These are phyloP conservation scores for Lepeophtheirus nordmannii DNA, from an alignment of 2,888 invertebrate genomes.

Conservation along the genomic window DNA sequence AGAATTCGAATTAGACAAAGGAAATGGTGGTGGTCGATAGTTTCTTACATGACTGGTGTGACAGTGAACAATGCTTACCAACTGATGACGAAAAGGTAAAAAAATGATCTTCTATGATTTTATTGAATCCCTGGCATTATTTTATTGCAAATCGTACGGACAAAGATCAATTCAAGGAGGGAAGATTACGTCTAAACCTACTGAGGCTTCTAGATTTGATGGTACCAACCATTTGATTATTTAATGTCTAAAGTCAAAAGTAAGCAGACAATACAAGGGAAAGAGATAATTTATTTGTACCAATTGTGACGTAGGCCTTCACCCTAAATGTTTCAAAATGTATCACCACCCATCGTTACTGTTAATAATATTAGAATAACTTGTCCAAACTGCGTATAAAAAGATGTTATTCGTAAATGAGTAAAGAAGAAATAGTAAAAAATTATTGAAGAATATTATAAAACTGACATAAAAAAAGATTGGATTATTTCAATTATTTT, in stretches of 20 bases:
- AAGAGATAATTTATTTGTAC: not conserved
- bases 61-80: not conserved
- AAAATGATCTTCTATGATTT: not conserved
- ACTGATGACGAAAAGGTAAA: not conserved
- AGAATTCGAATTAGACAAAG: not conserved
- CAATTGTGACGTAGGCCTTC: not conserved
- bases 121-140: not conserved
- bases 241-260: not conserved
- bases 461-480: not conserved
- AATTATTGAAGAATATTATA: not conserved
- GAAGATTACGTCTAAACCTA: not conserved
- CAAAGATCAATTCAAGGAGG: not conserved
- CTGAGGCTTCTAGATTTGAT: not conserved
- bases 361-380: not conserved
- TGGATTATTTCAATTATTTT: not conserved
- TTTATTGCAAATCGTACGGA: not conserved
- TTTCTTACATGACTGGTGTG: not conserved
- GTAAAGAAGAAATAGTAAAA: not conserved
- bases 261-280: not conserved
- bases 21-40: not conserved
- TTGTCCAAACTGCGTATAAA: too few species aligned
- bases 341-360: not conserved
- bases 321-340: not conserved
- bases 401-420: too few species aligned
- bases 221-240: not conserved